A percentile compares a stretch with the other conserved stretches of the same genome.
These are phyloP conservation scores for Prionace glauca DNA, from an alignment of 2,797 vertebrate species.

Conservation along the genomic window DNA sequence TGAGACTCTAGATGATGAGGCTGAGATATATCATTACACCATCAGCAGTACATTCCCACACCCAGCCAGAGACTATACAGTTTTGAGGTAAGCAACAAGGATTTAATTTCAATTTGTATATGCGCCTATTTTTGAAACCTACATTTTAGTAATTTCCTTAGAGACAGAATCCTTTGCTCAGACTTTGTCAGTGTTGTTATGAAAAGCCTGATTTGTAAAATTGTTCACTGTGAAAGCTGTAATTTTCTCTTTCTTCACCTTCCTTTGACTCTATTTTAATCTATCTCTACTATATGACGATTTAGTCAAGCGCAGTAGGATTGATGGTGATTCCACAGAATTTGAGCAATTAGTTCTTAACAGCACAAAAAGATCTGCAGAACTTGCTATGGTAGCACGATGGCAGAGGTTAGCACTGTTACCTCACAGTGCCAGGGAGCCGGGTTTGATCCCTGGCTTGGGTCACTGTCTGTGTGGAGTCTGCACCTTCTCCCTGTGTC, in stretches of 20 bases:
- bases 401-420: no score
- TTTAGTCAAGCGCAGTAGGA: not conserved
- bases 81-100: conserved; percentile 60
- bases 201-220: not conserved
- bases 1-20: conserved; percentile 56
- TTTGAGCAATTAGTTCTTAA: not conserved
- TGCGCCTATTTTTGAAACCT: not conserved
- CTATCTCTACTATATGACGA: not conserved
- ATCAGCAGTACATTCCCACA: conserved; percentile 51
- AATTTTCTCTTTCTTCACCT: not conserved
- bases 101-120: not conserved
- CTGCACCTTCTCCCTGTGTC: no score
- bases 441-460: no score
- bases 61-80: conserved; percentile 57
- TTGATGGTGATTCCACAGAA: not conserved
- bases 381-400: not conserved
- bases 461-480: no score
- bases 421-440: no score
- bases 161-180: not conserved
- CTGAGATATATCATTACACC: conserved; percentile 61
- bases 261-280: not conserved
- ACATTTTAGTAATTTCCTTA: not conserved
- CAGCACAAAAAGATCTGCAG: not conserved
- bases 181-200: not conserved
- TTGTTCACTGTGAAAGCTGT: not conserved